Base-by-base conservation (phyloP, 2,797 vertebrate genomes). In the Nasua narica region DNA sequence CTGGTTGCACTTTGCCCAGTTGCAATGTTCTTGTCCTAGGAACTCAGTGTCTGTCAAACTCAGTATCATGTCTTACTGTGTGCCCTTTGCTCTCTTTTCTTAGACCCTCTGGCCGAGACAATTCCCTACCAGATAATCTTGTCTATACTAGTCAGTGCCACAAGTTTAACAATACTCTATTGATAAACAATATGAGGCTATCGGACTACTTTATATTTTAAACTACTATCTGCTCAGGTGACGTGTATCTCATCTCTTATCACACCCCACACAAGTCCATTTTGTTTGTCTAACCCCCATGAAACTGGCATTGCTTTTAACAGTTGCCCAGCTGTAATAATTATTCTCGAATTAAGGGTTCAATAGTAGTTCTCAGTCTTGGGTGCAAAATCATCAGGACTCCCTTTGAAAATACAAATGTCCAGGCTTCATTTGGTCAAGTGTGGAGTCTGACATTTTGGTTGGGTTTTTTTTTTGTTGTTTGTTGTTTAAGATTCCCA, bases 301-400 rank as follows among this genome's bases (percentile, higher is more conserved):
- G 82, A 96, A 96, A 35, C 12, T 35, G 60, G 67, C 62, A 40
- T 78, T 48, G 48, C 89, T 96, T 95, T 90, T 81, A 87, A 69
- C 2, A 82, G 13, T 67, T 96, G 21, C 84, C 81, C 32, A 72
- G 46, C 12, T 91, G 5, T 67, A 37, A 70, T 9, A 77, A 56
- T 48, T 62, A 79, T 46, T 86, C 58, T 93, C 76, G n/a, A 96
- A 77, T 89, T 72, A 56, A 81, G 70, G 23, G 0, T 85, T 79
- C 43, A 43, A n/a, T 8, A 40, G 21, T 50, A 60, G 27, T 58
- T 85, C 25, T 91, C 37, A 43, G 3, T 67, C 43, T 87, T 76
- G 27, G 35, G 32, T 86, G 5, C 18, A 27, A 40, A 8, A 23
- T 92, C 27, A 70, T 9, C 43, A 87, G 25, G 27, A 83, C 69